Conservation (phyloP, 2,888 invertebrate species). For the Bruchidius siliquastri region DNA sequence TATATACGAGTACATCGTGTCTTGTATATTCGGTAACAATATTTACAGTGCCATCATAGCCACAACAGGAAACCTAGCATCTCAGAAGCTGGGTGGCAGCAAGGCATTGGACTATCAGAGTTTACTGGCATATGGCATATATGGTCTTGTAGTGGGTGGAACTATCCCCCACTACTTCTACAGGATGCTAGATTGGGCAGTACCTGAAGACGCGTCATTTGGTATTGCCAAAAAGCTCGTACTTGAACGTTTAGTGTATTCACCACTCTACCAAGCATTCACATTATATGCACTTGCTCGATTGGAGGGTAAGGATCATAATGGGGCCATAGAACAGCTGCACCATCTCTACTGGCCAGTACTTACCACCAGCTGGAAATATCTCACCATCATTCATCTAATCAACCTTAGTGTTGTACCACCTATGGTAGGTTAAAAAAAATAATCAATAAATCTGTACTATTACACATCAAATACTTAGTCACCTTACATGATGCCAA, state of each 20-base stretch:
- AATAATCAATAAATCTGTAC: no score
- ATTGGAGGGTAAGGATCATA: constrained; percentile 72
- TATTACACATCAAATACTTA: no score
- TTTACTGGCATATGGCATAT: constrained; percentile 67
- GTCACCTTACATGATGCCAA: no score
- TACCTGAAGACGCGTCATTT: constrained; percentile 53
- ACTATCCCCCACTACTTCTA: constrained; percentile 77
- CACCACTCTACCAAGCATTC: constrained; percentile 71
- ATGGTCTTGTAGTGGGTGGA: constrained; percentile 73
- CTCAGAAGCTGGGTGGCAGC: constrained; percentile 66
- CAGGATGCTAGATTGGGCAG: constrained; percentile 55
- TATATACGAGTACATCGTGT: no score
- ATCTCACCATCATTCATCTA: constrained; percentile 68
- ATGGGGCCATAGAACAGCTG: constrained; percentile 59
- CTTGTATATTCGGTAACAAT: not conserved
- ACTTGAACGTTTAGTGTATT: constrained; percentile 66
- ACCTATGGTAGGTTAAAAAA: constrained; percentile 69
- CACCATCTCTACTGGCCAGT: constrained; percentile 61
- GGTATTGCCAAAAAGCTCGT: constrained; percentile 58
- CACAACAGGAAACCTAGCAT: constrained; percentile 66
- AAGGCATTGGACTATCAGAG: constrained; percentile 61
- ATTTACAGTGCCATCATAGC: constrained; percentile 65
- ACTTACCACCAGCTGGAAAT: constrained; percentile 71
- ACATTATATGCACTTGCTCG: constrained; percentile 69
- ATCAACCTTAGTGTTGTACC: constrained; percentile 72